A percentile compares a stretch with the other conserved stretches of the same genome.
phyloP scores from a whole-genome alignment of 2,888 invertebrate genomes.

The Meteorus cinctellus region DNA sequence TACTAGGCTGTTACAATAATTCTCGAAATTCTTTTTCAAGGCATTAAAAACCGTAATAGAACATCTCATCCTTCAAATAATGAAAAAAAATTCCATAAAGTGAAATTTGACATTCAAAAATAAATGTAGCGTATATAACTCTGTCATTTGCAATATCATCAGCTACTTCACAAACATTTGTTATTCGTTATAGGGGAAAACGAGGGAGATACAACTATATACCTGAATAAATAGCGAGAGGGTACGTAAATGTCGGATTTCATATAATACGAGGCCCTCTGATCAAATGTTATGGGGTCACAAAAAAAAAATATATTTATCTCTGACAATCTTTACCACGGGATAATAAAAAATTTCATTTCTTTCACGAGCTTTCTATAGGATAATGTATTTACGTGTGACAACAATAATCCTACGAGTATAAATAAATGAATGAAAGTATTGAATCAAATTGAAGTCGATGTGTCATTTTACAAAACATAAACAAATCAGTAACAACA shows the following conservation, averaged over 20 bases:
- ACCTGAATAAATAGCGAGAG: constrained; percentile 10
- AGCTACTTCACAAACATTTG: not conserved
- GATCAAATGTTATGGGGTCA: constrained; percentile 27
- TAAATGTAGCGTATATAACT: not conserved
- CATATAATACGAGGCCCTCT: constrained; percentile 11
- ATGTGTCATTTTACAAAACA: no score
- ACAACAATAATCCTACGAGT: not conserved
- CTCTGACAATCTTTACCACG: not conserved
- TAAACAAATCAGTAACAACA: no score
- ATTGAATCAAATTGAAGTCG: no score
- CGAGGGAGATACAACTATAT: not conserved
- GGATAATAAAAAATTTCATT: constrained; percentile 4
- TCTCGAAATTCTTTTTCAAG: no score
- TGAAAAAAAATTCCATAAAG: not conserved
- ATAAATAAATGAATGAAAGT: not conserved
- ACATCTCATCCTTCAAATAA: not conserved
- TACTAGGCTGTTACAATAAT: no score
- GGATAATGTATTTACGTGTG: not conserved
- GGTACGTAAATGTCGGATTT: constrained; percentile 37
- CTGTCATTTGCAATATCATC: not conserved
- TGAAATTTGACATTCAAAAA: constrained; percentile 8
- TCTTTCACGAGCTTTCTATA: not conserved
- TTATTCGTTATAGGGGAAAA: not conserved
- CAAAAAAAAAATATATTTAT: constrained; percentile 27
- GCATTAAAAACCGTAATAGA: no score